A percentile compares a stretch with the other conserved stretches of the same genome.
phyloP scores from a whole-genome alignment of 2,113 vertebrate species.

The Gallinago jamesoni region DNA sequence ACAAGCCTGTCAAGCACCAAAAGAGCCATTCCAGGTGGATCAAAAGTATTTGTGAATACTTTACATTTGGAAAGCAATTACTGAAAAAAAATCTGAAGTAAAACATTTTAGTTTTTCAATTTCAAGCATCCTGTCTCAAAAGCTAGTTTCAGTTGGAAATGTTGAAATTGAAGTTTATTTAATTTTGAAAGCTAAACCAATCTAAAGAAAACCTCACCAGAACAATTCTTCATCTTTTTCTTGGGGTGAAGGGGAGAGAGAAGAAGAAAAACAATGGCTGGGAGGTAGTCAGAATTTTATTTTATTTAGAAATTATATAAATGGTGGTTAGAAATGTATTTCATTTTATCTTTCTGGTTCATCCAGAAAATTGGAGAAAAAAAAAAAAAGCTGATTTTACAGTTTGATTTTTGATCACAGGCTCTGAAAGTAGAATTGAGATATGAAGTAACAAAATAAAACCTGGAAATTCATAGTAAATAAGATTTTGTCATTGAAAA shows the following conservation, averaged over 20 bases:
- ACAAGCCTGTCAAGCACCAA: background rate
- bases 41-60: background rate
- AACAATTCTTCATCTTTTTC: background rate
- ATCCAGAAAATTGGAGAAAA: background rate
- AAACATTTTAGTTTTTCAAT: background rate
- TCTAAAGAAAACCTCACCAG: background rate
- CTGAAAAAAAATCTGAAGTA: background rate
- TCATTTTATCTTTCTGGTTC: background rate
- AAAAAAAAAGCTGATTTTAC: background rate
- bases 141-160: background rate
- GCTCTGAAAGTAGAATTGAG: background rate
- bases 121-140: background rate
- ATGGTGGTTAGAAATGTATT: background rate
- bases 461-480: background rate
- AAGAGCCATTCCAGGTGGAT: background rate
- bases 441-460: background rate
- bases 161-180: background rate
- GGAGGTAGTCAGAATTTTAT: background rate
- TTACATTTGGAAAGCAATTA: background rate
- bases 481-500: background rate
- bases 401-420: background rate
- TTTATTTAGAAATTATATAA: background rate
- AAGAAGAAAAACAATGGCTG: background rate
- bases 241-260: background rate
- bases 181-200: background rate